These are phyloP conservation scores for Diplazon laetatorius DNA, from an alignment of 2,888 invertebrate genomes.

Conservation along the genomic window DNA sequence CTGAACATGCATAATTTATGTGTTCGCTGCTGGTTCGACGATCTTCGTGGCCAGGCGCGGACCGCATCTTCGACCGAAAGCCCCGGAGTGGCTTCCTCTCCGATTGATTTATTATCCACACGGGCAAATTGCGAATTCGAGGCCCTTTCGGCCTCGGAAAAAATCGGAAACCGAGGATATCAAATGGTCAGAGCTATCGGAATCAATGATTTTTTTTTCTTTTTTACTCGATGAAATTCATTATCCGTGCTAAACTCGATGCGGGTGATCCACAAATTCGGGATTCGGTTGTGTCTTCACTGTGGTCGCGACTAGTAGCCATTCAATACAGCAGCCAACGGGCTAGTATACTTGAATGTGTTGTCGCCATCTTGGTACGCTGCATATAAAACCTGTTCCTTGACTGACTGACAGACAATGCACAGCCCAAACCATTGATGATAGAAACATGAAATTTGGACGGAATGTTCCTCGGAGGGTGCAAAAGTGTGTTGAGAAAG, in stretches of 20 bases:
- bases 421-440: no score
- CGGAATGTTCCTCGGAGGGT: no score
- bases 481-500: no score
- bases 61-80: not conserved
- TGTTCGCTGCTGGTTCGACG: not conserved
- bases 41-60: no score
- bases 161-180: no score
- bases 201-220: conserved; percentile 43
- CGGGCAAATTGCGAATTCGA: conserved; percentile 10
- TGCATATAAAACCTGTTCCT: no score
- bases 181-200: no score
- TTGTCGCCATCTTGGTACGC: no score
- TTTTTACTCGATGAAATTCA: conserved; percentile 27
- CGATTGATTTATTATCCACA: conserved; percentile 30
- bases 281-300: not conserved
- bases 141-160: not conserved
- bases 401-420: no score
- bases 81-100: not conserved
- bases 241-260: conserved; percentile 32
- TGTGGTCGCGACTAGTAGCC: not conserved
- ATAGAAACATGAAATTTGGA: no score
- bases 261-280: conserved; percentile 1
- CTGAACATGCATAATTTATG: conserved; percentile 50
- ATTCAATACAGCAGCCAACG: no score
- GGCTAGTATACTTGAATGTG: no score